A percentile compares a stretch with the other conserved stretches of the same genome.
These are phyloP conservation scores for Chymomyza costata DNA, from an alignment of 1,140 invertebrate species.

Conservation along the genomic window DNA sequence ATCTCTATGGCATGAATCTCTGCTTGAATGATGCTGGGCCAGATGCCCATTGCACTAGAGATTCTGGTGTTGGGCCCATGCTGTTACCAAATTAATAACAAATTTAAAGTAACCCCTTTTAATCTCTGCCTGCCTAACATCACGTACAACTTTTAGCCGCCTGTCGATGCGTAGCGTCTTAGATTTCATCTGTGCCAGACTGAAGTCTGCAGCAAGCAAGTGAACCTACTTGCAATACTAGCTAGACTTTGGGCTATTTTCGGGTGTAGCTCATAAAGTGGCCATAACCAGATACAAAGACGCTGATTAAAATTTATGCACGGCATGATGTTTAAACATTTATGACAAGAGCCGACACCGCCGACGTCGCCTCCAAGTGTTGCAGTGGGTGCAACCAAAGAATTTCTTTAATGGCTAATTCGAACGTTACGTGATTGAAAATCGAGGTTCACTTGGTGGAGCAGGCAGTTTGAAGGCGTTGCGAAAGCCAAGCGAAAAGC, in stretches of 20 bases:
- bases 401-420: conserved; percentile 64
- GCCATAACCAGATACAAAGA: conserved; percentile 42
- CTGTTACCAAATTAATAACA: too few species aligned
- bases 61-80: too few species aligned
- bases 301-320: conserved; percentile 57
- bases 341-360: conserved; percentile 52
- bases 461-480: conserved; percentile 20
- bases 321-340: conserved; percentile 41
- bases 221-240: too few species aligned
- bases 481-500: conserved; percentile 23
- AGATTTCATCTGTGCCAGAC: conserved; percentile 40
- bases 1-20: too few species aligned
- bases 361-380: conserved; percentile 17
- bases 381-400: conserved; percentile 24
- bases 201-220: too few species aligned
- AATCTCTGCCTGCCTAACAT: too few species aligned
- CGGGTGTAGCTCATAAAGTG: too few species aligned
- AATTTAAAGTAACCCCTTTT: too few species aligned
- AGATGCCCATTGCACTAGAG: too few species aligned
- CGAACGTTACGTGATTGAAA: conserved; percentile 55
- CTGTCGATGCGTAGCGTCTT: conserved; percentile 33
- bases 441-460: conserved; percentile 13
- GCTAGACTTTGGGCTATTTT: too few species aligned
- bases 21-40: too few species aligned
- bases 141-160: too few species aligned